These are phyloP conservation scores for Sebastiscus albofasciatus DNA, from an alignment of 2,797 vertebrate genomes.

Conservation along the genomic window DNA sequence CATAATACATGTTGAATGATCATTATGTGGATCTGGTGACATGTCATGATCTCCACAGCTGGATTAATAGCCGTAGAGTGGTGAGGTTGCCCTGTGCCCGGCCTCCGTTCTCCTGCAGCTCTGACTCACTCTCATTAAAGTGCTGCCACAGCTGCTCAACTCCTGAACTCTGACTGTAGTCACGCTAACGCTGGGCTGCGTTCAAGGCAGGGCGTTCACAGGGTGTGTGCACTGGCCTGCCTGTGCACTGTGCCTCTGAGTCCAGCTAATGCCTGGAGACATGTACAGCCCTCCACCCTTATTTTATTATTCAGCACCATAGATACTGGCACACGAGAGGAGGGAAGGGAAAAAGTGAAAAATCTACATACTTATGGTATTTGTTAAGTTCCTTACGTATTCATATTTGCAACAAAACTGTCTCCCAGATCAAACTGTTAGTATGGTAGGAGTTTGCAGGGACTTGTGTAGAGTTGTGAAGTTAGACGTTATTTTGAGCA, in stretches of 20 bases:
- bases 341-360: background rate
- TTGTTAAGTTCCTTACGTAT: background rate
- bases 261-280: conserved; percentile 1
- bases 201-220: conserved; percentile 31
- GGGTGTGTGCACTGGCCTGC: background rate
- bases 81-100: background rate
- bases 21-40: conserved; percentile 15
- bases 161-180: conserved; percentile 38
- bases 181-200: conserved; percentile 23
- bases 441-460: background rate
- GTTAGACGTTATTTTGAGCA: background rate
- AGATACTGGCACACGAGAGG: conserved; percentile 3
- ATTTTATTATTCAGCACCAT: conserved; percentile 38
- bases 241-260: background rate
- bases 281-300: conserved; percentile 18
- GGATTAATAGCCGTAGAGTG: conserved; percentile 14
- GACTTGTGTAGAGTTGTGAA: background rate
- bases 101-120: conserved; percentile 17
- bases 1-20: background rate
- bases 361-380: background rate
- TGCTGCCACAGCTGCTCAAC: conserved; percentile 35
- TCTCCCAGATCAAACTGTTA: background rate
- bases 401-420: background rate
- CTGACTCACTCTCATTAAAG: conserved; percentile 58
- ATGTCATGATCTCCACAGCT: conserved; percentile 14